Evolutionary conservation across 2,888 invertebrate genomes (phyloP).

Genomic region (Zootermopsis nevadensis): DNA sequence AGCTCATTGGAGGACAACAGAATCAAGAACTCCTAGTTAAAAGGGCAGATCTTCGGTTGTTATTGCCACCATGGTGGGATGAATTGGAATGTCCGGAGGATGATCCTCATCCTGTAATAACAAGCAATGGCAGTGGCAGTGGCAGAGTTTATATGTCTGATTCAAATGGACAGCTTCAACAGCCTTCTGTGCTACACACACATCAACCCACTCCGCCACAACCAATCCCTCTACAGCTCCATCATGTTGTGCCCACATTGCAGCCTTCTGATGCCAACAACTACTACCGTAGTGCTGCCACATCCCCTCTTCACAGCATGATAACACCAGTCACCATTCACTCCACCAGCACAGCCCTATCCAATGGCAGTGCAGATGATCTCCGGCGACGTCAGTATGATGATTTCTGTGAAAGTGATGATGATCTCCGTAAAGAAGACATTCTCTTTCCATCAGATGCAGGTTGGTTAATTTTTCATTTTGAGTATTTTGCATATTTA

Average conservation of each 20-base stretch:
- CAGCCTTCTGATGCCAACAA: conserved; percentile 58
- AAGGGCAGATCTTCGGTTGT: conserved; percentile 88
- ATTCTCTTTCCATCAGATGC: conserved; percentile 84
- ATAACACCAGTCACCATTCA: conserved; percentile 63
- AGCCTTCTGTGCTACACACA: conserved; percentile 46
- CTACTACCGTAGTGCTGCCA: conserved; percentile 69
- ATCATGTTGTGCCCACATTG: conserved; percentile 61
- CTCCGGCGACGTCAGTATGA: conserved; percentile 69
- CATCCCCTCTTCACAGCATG: conserved; percentile 70
- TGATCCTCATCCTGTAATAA: conserved; percentile 55
- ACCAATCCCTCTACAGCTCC: conserved; percentile 52
- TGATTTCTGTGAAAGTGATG: conserved; percentile 88
- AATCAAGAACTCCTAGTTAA: conserved; percentile 77
- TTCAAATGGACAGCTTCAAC: conserved; percentile 42
- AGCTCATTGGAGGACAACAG: conserved; percentile 66
- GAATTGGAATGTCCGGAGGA: conserved; percentile 80
- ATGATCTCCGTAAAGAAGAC: conserved; percentile 87
- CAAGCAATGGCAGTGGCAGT: conserved; percentile 49
- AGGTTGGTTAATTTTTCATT: conserved; percentile 62
- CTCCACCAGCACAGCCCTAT: conserved; percentile 67
- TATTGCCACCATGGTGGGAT: conserved; percentile 97
- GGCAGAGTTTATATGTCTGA: conserved; percentile 19
- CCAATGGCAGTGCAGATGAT: conserved; percentile 72
- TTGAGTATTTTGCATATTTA: too few relatives aligned
- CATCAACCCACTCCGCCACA: conserved; percentile 51